Base-by-base conservation (phyloP, 2,113 vertebrate genomes). In the Oncorhynchus nerka region DNA sequence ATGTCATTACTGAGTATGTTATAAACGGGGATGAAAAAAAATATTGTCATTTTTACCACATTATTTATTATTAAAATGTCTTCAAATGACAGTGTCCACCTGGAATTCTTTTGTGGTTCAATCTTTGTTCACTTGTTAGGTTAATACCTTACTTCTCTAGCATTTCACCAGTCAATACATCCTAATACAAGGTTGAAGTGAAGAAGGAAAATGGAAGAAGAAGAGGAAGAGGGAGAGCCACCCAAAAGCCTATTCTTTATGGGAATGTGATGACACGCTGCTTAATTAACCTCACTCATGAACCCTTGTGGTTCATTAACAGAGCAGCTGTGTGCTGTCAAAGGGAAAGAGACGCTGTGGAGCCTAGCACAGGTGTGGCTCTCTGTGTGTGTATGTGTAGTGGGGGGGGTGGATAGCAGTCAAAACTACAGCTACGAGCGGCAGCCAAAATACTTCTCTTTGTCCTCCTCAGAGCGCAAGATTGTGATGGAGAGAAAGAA, bases 21-120 rank as follows among this genome's bases (percentile, higher is more conserved):
- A 92, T 94, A 94, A 94, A 94, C 93, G 94, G 72, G 72, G 76
- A 51, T 88, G 39, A 28, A 79, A 77, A 77, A 26, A 20, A 95
- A 95, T 70, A 92, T 92, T 93, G 93, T 93, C 92, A 93, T 94
- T 84, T 45, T 93, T 95, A 93, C 93, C 92, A 94, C 93, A 93
- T 95, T 95, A 95, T 96, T 96, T 94, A 95, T 95, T 94, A 96
- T 84, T 76, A 96, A 96, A 96, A 94, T 93, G 93, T 95, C 95
- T 94, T 94, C 90, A 94, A 94, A 95, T 93, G 93, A 90, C 87
- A 88, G 85, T 74, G 83, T 85, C 85, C 85, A 84, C 77, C 86
- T 89, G 87, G 70, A 84, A 82, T 73, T 71, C 24, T 71, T 55
- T n/a, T 15, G 16, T 34, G 19, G 28, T n/a, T 32, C 30, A 4